Percentiles rank a stretch among this genome's conserved stretches.
These are phyloP conservation scores for Plutella xylostella DNA, from an alignment of 2,888 invertebrate genomes.

Conservation along the genomic window DNA sequence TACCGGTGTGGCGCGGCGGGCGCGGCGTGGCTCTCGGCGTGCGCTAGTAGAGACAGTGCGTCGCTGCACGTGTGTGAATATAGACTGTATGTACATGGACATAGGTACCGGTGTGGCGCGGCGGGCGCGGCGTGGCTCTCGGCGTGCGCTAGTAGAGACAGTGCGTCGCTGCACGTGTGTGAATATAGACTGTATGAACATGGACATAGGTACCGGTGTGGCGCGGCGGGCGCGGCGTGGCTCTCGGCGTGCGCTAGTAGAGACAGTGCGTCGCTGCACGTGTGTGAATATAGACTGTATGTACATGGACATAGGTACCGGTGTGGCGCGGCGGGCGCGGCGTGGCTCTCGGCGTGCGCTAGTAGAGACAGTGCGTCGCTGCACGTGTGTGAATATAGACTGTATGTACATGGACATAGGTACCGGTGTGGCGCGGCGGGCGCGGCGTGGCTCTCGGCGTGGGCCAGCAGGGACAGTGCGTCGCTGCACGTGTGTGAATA, in stretches of 20 bases:
- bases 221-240: slow-evolving; percentile 51
- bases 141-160: no score
- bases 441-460: no score
- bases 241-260: slow-evolving; percentile 83
- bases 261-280: slow-evolving; percentile 71
- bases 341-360: slow-evolving; percentile 83
- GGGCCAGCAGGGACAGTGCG: no score
- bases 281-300: slow-evolving; percentile 29
- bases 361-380: slow-evolving; percentile 73
- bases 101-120: no score
- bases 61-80: not conserved
- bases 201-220: slow-evolving; percentile 19
- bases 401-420: no score
- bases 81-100: no score
- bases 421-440: no score
- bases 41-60: no score
- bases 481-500: no score
- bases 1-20: no score
- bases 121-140: no score
- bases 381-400: slow-evolving; percentile 51
- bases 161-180: slow-evolving; percentile 58
- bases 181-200: not conserved
- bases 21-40: no score
- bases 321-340: slow-evolving; percentile 23
- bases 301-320: not conserved